Percentiles rank a stretch among this genome's conserved stretches.
These are phyloP conservation scores for Thamnophis elegans DNA, from an alignment of 2,797 vertebrate genomes.

Conservation along the genomic window DNA sequence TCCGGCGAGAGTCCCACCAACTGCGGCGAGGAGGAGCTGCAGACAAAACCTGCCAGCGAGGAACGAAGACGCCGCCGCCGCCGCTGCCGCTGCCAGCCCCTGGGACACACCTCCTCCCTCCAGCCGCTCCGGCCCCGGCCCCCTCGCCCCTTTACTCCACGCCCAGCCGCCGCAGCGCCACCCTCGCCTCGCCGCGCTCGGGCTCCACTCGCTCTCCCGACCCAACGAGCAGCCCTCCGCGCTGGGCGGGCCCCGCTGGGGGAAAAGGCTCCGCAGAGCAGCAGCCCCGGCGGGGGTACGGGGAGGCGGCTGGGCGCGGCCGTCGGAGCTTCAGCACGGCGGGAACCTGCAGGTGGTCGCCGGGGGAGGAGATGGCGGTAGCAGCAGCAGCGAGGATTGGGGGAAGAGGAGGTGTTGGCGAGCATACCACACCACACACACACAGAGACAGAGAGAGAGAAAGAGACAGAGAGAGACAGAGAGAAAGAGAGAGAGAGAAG, in stretches of 20 bases:
- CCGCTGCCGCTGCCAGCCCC: neutral
- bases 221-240: neutral
- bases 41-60: slow-evolving; percentile 8
- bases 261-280: neutral
- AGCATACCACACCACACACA: no score
- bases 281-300: neutral
- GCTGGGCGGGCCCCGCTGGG: neutral
- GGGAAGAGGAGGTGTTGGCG: neutral
- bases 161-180: slow-evolving; percentile 14
- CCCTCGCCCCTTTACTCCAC: slow-evolving; percentile 11
- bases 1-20: neutral
- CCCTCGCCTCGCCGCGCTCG: neutral
- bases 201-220: no score
- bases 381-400: neutral
- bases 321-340: neutral
- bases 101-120: slow-evolving; percentile 26
- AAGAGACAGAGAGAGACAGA: no score
- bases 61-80: slow-evolving; percentile 13
- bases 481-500: no score
- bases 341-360: neutral
- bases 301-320: neutral
- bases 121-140: neutral
- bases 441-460: no score
- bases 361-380: neutral
- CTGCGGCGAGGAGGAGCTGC: neutral